phyloP scores from a whole-genome alignment of 2,797 vertebrate species.

The Parauchenoglanis ngamensis region DNA sequence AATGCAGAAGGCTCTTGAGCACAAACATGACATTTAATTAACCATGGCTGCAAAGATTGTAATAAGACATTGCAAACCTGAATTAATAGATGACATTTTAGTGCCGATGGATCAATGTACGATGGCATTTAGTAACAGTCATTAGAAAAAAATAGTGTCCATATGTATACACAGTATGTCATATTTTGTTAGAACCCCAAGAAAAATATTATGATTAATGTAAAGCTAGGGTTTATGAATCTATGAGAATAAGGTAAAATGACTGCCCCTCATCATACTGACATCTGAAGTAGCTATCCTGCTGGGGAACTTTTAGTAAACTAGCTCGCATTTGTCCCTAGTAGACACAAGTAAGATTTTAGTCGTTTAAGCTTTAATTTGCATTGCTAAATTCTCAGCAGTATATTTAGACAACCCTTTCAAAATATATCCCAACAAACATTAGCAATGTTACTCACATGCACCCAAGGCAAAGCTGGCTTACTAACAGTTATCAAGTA shows the following conservation, averaged over 20 bases:
- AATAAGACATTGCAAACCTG: conserved; percentile 10
- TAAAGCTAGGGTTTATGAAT: not conserved
- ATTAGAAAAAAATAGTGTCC: not conserved
- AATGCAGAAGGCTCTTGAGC: not conserved
- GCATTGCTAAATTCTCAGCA: not conserved
- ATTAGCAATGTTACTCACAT: not conserved
- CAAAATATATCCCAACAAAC: not conserved
- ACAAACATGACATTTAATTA: conserved; percentile 48
- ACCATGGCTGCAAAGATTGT: conserved; percentile 1
- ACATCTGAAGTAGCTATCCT: not conserved
- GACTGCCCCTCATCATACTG: not conserved
- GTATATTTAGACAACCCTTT: not conserved
- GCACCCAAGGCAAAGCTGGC: not conserved
- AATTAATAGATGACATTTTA: conserved; percentile 33
- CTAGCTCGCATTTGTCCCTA: not conserved
- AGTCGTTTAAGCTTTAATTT: not conserved
- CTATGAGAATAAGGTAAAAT: not conserved
- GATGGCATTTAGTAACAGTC: conserved; percentile 19
- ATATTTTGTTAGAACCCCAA: too few relatives aligned
- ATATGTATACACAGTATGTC: not conserved
- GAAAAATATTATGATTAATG: not conserved
- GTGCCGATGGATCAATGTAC: conserved; percentile 10
- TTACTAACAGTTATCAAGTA: not conserved
- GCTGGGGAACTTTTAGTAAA: not conserved
- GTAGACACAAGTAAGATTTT: not conserved